A percentile compares a stretch with the other conserved stretches of the same genome.
Evolutionary conservation across 2,888 invertebrate genomes (phyloP).

Genomic region (Diarsia brunnea): DNA sequence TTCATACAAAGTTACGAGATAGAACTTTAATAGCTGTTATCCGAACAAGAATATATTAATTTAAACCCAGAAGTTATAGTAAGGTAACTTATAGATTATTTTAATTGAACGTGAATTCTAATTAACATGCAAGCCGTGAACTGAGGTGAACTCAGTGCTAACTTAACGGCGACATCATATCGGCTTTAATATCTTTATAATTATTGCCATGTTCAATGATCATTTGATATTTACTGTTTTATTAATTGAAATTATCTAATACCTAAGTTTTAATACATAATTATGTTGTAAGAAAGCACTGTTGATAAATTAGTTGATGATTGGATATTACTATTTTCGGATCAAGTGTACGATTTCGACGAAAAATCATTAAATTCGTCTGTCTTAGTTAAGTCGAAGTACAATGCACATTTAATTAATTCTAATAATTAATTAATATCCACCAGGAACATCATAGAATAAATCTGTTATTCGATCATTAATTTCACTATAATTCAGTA

Average conservation of each 20-base stretch:
- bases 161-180: slow-evolving; percentile 60
- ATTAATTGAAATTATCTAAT: slow-evolving; percentile 42
- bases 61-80: slow-evolving; percentile 63
- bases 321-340: neutral
- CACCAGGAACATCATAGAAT: slow-evolving; percentile 23
- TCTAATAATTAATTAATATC: slow-evolving; percentile 40
- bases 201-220: slow-evolving; percentile 60
- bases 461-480: slow-evolving; percentile 54
- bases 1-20: slow-evolving; percentile 55
- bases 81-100: slow-evolving; percentile 66
- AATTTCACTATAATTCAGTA: slow-evolving; percentile 54
- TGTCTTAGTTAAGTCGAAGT: neutral
- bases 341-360: neutral
- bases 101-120: slow-evolving; percentile 70
- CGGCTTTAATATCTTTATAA: slow-evolving; percentile 66
- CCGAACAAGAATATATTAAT: slow-evolving; percentile 60
- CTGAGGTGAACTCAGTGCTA: slow-evolving; percentile 61
- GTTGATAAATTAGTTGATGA: neutral
- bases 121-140: slow-evolving; percentile 69
- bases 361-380: neutral
- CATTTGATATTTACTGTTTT: slow-evolving; percentile 56
- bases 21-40: slow-evolving; percentile 54
- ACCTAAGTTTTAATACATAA: slow-evolving; percentile 18
- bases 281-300: neutral
- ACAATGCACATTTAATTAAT: slow-evolving; percentile 20